Percentiles rank a stretch among this genome's conserved stretches.
Evolutionary conservation across 2,888 invertebrate species (phyloP).

Genomic region (Melanchra persicariae): DNA sequence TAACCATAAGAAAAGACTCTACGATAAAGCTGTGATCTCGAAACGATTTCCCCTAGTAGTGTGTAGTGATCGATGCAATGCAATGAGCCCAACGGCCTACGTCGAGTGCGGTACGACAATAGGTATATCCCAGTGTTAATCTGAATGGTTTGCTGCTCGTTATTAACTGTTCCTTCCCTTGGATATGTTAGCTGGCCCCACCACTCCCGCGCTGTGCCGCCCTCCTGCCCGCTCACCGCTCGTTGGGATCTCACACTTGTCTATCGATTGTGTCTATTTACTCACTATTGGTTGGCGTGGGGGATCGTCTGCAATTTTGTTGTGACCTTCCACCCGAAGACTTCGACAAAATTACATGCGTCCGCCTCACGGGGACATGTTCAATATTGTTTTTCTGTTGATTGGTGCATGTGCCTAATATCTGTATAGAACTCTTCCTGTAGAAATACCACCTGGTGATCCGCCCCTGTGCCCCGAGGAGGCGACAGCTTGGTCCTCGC

Average conservation of each 20-base stretch:
- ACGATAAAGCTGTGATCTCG: slow-evolving; percentile 87
- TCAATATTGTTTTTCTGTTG: slow-evolving; percentile 71
- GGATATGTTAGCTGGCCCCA: slow-evolving; percentile 82
- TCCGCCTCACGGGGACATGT: slow-evolving; percentile 66
- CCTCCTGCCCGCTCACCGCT: slow-evolving; percentile 68
- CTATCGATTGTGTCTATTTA: slow-evolving; percentile 75
- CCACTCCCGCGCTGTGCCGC: slow-evolving; percentile 65
- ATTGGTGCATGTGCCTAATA: slow-evolving; percentile 86
- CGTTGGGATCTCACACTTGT: slow-evolving; percentile 78
- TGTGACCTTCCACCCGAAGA: slow-evolving; percentile 24
- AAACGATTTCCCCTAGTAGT: slow-evolving; percentile 84
- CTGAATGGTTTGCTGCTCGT: slow-evolving; percentile 90
- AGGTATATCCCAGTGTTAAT: slow-evolving; percentile 87
- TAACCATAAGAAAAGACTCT: slow-evolving; percentile 85
- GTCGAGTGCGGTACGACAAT: slow-evolving; percentile 77
- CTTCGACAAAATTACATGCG: slow-evolving; percentile 72
- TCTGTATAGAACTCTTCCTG: slow-evolving; percentile 80
- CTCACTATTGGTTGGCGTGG: slow-evolving; percentile 66
- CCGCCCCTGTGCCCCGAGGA: slow-evolving; percentile 65
- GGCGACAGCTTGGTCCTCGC: slow-evolving; percentile 64
- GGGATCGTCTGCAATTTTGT: slow-evolving; percentile 75
- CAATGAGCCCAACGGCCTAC: slow-evolving; percentile 74
- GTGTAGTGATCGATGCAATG: slow-evolving; percentile 75
- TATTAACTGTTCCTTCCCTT: slow-evolving; percentile 84
- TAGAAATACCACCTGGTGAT: slow-evolving; percentile 87